Evolutionary conservation across 37 sponge, comb jelly and placozoan species (phyloP).

Genomic region (Oscarella lobularis): DNA sequence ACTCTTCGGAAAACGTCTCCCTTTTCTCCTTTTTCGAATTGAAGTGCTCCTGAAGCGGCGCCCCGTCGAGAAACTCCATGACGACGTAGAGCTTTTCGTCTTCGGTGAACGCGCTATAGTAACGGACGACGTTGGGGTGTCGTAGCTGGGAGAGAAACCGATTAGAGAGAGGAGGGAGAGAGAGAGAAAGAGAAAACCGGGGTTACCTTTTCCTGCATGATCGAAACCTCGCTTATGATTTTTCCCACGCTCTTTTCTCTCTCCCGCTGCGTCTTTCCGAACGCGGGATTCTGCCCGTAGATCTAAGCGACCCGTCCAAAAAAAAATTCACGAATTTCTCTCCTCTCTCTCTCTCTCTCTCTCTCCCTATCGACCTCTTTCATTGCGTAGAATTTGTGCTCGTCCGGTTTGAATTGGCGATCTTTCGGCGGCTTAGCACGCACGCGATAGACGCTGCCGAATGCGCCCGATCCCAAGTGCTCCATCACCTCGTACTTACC

Average conservation of each 20-base stretch:
- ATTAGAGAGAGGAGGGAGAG: not conserved
- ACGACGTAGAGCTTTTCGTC: slow-evolving; percentile 68
- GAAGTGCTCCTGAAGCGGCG: slow-evolving; percentile 61
- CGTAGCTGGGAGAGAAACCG: slow-evolving; percentile 17
- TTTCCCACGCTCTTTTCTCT: slow-evolving; percentile 33
- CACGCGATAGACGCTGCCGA: slow-evolving; percentile 84
- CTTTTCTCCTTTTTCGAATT: slow-evolving; percentile 63
- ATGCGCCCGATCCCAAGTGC: slow-evolving; percentile 77
- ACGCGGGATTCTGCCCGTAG: slow-evolving; percentile 24
- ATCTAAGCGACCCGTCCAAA: slow-evolving; percentile 15
- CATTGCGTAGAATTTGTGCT: slow-evolving; percentile 37
- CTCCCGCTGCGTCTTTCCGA: slow-evolving; percentile 51
- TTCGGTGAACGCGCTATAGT: slow-evolving; percentile 72
- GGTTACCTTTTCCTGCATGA: slow-evolving; percentile 54
- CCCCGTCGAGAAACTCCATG: slow-evolving; percentile 85
- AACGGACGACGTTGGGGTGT: slow-evolving; percentile 53
- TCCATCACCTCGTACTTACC: slow-evolving; percentile 58
- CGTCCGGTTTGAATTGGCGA: not conserved
- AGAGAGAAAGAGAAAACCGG: not conserved
- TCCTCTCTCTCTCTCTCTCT: not conserved
- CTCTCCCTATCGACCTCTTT: slow-evolving; percentile 45
- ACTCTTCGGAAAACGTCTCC: slow-evolving; percentile 49
- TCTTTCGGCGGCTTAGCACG: not conserved
- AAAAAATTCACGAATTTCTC: not conserved
- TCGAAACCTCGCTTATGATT: slow-evolving; percentile 64